Evolutionary conservation across 1,140 invertebrate genomes (phyloP).

Genomic region (Zaprionus vittiger): DNA sequence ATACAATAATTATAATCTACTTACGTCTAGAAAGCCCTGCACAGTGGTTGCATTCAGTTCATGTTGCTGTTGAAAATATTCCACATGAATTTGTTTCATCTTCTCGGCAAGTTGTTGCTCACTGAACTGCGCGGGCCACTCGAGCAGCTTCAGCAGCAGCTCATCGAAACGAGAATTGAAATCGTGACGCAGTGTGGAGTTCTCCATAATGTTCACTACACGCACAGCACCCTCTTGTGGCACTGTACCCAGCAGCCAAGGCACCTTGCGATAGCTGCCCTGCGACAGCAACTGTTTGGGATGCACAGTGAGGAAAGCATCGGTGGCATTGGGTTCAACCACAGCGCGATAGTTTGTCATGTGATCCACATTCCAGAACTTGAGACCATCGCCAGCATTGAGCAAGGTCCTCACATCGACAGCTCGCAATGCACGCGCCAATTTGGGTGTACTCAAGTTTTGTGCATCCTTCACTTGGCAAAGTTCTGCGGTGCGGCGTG

Average conservation of each 20-base stretch:
- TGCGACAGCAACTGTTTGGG: constrained; percentile 73
- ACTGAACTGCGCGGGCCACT: constrained; percentile 55
- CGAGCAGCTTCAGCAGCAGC: constrained; percentile 66
- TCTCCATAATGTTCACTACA: constrained; percentile 78
- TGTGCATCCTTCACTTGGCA: constrained; percentile 57
- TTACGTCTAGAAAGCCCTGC: constrained; percentile 80
- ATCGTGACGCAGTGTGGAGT: constrained; percentile 58
- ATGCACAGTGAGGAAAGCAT: constrained; percentile 82
- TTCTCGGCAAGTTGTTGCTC: constrained; percentile 21
- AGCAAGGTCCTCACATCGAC: constrained; percentile 75
- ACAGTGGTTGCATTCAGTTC: constrained; percentile 64
- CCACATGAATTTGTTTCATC: constrained; percentile 50
- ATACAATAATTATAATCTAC: constrained; percentile 13
- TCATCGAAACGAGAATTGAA: constrained; percentile 78
- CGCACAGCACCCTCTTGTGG: constrained; percentile 84
- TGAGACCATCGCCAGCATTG: constrained; percentile 68
- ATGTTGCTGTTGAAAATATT: constrained; percentile 68
- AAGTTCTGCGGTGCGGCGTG: constrained; percentile 60
- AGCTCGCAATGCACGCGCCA: constrained; percentile 80
- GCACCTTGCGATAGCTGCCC: constrained; percentile 76
- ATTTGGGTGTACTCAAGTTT: constrained; percentile 47
- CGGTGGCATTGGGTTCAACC: constrained; percentile 60
- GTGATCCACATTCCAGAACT: constrained; percentile 84
- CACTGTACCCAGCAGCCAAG: constrained; percentile 84
- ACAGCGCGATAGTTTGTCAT: constrained; percentile 85